These are phyloP conservation scores for Eubucco bourcierii DNA, from an alignment of 2,113 vertebrate species.

Conservation along the genomic window DNA sequence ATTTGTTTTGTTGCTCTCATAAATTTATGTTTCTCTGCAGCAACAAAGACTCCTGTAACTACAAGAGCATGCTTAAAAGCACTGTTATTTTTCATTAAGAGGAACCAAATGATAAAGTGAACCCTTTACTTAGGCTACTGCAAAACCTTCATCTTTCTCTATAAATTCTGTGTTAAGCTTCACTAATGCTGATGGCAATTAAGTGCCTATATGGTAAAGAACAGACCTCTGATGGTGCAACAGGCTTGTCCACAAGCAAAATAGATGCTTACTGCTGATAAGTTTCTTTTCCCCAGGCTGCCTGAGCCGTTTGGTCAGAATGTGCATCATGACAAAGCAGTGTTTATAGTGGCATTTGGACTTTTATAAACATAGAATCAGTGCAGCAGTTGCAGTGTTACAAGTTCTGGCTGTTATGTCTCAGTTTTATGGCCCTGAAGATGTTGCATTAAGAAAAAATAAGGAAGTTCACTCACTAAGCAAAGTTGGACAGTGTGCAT, in stretches of 20 bases:
- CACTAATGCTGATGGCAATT: neutral
- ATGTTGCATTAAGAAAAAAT: neutral
- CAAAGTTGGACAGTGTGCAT: neutral
- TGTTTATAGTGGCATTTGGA: neutral
- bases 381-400: neutral
- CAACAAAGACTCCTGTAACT: slow-evolving; percentile 3
- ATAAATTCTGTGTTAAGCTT: neutral
- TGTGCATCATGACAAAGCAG: neutral
- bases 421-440: neutral
- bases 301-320: neutral
- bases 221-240: neutral
- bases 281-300: neutral
- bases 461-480: neutral
- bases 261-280: neutral
- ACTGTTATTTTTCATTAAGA: slow-evolving; percentile 24
- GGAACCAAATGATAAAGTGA: slow-evolving; percentile 10
- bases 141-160: neutral
- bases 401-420: neutral
- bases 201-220: neutral
- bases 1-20: slow-evolving; percentile 24
- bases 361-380: neutral
- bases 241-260: neutral
- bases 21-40: slow-evolving; percentile 31
- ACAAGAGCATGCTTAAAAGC: slow-evolving; percentile 10
- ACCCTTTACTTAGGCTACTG: neutral